These are phyloP conservation scores for Tetanocera ferruginea DNA, from an alignment of 2,888 invertebrate genomes.

Conservation along the genomic window DNA sequence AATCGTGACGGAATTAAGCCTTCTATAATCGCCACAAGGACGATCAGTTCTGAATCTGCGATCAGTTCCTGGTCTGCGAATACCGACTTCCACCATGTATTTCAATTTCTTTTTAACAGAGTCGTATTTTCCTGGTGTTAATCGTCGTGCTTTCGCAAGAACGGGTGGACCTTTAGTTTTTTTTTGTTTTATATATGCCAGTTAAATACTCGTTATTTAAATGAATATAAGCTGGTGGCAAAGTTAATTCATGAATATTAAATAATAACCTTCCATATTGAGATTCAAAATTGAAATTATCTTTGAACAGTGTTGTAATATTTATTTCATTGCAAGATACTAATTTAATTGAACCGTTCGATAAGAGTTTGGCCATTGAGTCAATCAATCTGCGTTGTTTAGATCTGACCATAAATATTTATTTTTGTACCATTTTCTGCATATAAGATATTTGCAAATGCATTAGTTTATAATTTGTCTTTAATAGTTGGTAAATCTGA, in stretches of 20 bases:
- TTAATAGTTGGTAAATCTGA: too few relatives aligned
- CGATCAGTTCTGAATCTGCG: neutral
- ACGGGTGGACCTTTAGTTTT: slow-evolving; percentile 18
- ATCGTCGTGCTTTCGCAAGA: slow-evolving; percentile 19
- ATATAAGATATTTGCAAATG: too few relatives aligned
- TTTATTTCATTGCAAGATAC: too few relatives aligned
- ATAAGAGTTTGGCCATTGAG: too few relatives aligned
- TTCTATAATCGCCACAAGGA: neutral
- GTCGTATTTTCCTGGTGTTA: neutral
- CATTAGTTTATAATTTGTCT: too few relatives aligned
- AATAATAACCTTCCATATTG: neutral
- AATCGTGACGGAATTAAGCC: neutral
- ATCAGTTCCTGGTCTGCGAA: neutral
- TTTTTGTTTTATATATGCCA: neutral
- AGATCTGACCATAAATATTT: too few relatives aligned
- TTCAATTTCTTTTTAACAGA: slow-evolving; percentile 1
- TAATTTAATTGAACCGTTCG: too few relatives aligned
- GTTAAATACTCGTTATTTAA: neutral
- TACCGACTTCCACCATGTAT: slow-evolving; percentile 8
- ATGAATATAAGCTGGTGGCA: too few relatives aligned
- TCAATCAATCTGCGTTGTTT: too few relatives aligned
- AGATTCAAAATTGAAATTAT: neutral
- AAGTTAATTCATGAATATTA: neutral
- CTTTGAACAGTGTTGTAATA: too few relatives aligned
- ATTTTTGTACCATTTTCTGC: too few relatives aligned